Evolutionary conservation across 2,797 vertebrate genomes (phyloP).

Genomic region (Austrolebias charrua): DNA sequence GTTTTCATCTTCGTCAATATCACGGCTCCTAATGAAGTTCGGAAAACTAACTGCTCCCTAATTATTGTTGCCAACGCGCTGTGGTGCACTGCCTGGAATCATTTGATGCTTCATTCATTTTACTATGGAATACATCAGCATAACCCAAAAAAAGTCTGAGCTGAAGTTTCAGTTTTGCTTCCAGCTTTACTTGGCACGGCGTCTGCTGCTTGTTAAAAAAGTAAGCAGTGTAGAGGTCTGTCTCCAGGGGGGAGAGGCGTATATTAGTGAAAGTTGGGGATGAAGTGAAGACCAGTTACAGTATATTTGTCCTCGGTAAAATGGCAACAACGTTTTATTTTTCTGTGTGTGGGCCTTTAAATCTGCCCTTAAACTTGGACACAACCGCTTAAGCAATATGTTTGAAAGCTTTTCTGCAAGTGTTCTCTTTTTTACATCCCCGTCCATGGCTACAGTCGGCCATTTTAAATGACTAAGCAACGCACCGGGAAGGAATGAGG

Average conservation of each 20-base stretch:
- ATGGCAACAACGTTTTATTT: conserved; percentile 31
- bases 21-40: conserved; percentile 31
- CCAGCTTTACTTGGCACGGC: conserved; percentile 50
- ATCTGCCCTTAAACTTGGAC: neutral
- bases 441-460: conserved; percentile 44
- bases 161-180: conserved; percentile 43
- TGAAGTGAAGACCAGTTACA: conserved; percentile 47
- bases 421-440: conserved; percentile 50
- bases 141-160: conserved; percentile 37
- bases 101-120: conserved; percentile 42
- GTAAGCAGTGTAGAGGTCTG: conserved; percentile 19
- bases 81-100: conserved; percentile 27
- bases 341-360: neutral
- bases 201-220: conserved; percentile 33
- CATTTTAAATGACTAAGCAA: conserved; percentile 58
- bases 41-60: conserved; percentile 14
- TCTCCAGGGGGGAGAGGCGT: conserved; percentile 31
- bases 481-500: conserved; percentile 40
- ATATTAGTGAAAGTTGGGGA: conserved; percentile 39
- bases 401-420: conserved; percentile 29
- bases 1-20: conserved; percentile 1
- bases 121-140: conserved; percentile 35
- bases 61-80: conserved; percentile 27
- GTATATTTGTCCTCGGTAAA: conserved; percentile 45
- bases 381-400: neutral